Conservation (phyloP, 2,113 vertebrate species). For the Brachyistius frenatus region DNA sequence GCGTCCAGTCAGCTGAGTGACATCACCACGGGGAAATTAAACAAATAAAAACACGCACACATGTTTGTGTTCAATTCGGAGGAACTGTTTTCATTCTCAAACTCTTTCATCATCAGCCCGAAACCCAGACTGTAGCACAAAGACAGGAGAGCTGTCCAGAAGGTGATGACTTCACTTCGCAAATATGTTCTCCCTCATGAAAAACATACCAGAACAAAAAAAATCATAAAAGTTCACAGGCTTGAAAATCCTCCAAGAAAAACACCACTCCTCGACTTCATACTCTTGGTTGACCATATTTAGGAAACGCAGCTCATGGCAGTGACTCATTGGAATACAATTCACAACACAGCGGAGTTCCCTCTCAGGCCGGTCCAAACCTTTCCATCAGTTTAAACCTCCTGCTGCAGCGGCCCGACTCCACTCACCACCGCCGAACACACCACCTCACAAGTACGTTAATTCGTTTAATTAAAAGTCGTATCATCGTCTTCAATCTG, state of each 20-base stretch:
- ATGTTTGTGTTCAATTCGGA: conserved; percentile 37
- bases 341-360: conserved; percentile 20
- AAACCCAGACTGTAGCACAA: not conserved
- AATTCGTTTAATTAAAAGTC: no score
- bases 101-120: not conserved
- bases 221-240: conserved; percentile 24
- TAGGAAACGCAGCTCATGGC: conserved; percentile 27
- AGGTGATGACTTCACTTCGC: conserved; percentile 36
- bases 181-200: conserved; percentile 34
- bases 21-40: not conserved
- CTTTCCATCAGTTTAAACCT: not conserved
- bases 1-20: conserved; percentile 51
- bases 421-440: not conserved
- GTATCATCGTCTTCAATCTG: no score
- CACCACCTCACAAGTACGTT: no score
- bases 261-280: not conserved
- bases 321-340: conserved; percentile 23
- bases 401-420: not conserved
- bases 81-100: conserved; percentile 34
- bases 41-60: conserved; percentile 14
- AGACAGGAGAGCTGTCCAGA: not conserved
- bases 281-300: conserved; percentile 45
- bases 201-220: not conserved
- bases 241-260: conserved; percentile 37
- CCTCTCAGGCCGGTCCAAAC: not conserved